These are phyloP conservation scores for Bactericera cockerelli DNA, from an alignment of 1,140 invertebrate genomes.

Conservation along the genomic window DNA sequence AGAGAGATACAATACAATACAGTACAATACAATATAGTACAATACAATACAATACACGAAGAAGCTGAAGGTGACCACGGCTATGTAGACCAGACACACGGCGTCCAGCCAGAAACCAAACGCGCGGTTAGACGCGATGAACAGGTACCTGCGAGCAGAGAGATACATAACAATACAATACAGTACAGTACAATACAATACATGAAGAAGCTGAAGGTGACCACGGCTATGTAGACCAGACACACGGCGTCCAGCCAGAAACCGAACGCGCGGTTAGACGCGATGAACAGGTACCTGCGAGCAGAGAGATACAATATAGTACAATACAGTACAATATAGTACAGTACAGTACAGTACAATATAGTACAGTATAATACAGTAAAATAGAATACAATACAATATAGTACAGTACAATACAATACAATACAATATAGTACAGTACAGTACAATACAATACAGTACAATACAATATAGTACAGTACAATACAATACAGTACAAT, in stretches of 20 bases:
- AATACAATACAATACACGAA: too few species aligned
- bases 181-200: slow-evolving; percentile 32
- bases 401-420: too few species aligned
- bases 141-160: slow-evolving; percentile 45
- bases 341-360: too few species aligned
- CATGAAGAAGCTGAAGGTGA: too few species aligned
- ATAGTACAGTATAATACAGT: too few species aligned
- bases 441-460: too few species aligned
- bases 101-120: slow-evolving; percentile 71
- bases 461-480: too few species aligned
- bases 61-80: slow-evolving; percentile 54
- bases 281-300: slow-evolving; percentile 45
- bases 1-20: slow-evolving; percentile 25
- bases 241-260: slow-evolving; percentile 65
- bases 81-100: slow-evolving; percentile 52
- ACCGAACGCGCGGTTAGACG: slow-evolving; percentile 66
- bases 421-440: too few species aligned
- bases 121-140: too few species aligned
- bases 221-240: slow-evolving; percentile 42
- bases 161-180: slow-evolving; percentile 52
- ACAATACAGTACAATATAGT: too few species aligned
- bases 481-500: too few species aligned
- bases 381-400: too few species aligned
- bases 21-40: slow-evolving; percentile 23
- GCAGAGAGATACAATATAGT: slow-evolving; percentile 20